A percentile compares a stretch with the other conserved stretches of the same genome.
Conservation (phyloP, 2,113 vertebrate species). For the Apteryx owenii region DNA sequence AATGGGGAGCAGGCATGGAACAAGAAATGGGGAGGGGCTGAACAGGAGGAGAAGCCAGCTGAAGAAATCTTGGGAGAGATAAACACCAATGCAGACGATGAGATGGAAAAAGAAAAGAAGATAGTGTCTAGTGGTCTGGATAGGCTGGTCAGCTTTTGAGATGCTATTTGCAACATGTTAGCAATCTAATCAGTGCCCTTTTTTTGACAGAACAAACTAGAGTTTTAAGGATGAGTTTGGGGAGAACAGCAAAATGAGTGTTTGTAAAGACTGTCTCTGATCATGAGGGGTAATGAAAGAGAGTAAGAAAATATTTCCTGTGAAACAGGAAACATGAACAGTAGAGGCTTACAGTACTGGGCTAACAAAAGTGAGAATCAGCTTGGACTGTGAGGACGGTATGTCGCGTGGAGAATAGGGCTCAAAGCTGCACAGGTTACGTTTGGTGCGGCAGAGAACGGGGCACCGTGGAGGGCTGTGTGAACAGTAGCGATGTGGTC, state of each 20-base stretch:
- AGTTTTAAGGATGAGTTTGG: neutral
- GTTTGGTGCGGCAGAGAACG: accelerated
- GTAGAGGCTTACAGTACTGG: neutral
- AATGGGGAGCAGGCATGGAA: accelerated
- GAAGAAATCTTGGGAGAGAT: neutral
- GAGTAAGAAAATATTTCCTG: neutral
- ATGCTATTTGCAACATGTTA: neutral
- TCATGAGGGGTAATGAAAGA: neutral
- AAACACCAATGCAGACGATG: neutral
- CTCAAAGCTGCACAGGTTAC: accelerated
- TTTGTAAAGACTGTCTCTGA: neutral
- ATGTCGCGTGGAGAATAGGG: accelerated
- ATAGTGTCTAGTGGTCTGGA: neutral
- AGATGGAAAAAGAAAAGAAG: neutral
- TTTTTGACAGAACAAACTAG: neutral
- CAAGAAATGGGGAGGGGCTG: neutral
- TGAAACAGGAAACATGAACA: neutral
- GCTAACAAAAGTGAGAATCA: neutral
- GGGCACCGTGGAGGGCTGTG: neutral
- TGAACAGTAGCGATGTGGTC: neutral
- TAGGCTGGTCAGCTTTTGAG: neutral
- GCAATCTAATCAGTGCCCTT: neutral
- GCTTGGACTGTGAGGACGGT: neutral
- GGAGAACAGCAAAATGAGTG: neutral
- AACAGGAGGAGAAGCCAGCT: neutral